Conservation (phyloP, 2,797 vertebrate genomes). For the Otolemur crassicaudatus region DNA sequence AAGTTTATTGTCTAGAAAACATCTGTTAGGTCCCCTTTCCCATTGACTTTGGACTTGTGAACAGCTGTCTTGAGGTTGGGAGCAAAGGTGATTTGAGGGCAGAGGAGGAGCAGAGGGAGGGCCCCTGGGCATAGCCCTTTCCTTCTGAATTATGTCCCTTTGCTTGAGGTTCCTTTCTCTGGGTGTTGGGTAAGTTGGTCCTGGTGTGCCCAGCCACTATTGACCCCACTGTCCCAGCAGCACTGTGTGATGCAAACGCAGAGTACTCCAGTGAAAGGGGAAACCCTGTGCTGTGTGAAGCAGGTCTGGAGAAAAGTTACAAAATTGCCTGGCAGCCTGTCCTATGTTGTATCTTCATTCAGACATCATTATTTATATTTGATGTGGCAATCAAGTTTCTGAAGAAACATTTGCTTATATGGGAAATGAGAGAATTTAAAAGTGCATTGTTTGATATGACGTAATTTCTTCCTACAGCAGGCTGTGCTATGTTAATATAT, state of each 20-base stretch:
- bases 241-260: too few relatives aligned
- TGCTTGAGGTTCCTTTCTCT: neutral
- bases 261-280: neutral
- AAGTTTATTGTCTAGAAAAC: neutral
- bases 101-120: neutral
- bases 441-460: conserved; percentile 17
- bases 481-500: neutral
- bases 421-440: neutral
- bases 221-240: neutral
- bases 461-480: neutral
- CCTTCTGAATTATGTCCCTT: neutral
- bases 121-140: neutral
- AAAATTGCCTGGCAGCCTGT: neutral
- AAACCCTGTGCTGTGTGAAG: neutral
- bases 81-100: neutral
- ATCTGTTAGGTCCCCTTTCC: neutral
- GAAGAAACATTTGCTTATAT: neutral
- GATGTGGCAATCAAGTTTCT: neutral
- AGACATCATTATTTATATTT: neutral
- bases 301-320: neutral
- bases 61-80: neutral
- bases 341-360: neutral
- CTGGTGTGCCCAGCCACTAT: neutral
- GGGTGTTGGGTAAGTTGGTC: neutral
- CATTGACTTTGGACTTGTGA: neutral